These are phyloP conservation scores for Drosophila azteca DNA, from an alignment of 1,140 invertebrate genomes.

Conservation along the genomic window DNA sequence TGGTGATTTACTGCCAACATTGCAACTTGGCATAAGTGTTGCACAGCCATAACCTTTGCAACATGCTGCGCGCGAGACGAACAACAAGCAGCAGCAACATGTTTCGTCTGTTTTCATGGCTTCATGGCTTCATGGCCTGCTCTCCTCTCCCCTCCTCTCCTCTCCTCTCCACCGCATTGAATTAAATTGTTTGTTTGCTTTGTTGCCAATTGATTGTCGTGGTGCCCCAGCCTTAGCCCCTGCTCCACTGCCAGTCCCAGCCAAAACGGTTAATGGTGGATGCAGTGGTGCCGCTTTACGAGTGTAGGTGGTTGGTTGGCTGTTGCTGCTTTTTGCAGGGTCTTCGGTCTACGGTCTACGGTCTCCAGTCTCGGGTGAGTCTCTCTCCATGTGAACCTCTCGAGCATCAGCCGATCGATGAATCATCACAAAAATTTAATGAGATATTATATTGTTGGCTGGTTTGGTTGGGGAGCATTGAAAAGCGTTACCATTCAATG, in stretches of 20 bases:
- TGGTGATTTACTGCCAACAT: constrained; percentile 79
- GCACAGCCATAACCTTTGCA: constrained; percentile 81
- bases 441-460: constrained; percentile 64
- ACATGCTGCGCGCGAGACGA: constrained; percentile 56
- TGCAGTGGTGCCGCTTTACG: constrained; percentile 49
- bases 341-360: no score
- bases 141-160: constrained; percentile 54
- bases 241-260: no score
- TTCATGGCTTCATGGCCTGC: no score
- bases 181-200: constrained; percentile 83
- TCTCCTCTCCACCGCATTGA: constrained; percentile 65
- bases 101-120: no score
- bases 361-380: constrained; percentile 19
- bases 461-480: constrained; percentile 3
- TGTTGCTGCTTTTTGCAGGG: constrained; percentile 32
- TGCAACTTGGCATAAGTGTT: constrained; percentile 82
- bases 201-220: constrained; percentile 73
- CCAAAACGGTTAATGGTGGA: constrained; percentile 70
- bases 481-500: constrained; percentile 31
- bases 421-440: constrained; percentile 78
- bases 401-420: constrained; percentile 45
- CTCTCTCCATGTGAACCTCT: constrained; percentile 19
- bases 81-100: constrained; percentile 14
- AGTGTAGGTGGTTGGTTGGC: constrained; percentile 42
- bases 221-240: constrained; percentile 44